These are phyloP conservation scores for Hemibagrus wyckioides DNA, from an alignment of 2,113 vertebrate species.

Conservation along the genomic window DNA sequence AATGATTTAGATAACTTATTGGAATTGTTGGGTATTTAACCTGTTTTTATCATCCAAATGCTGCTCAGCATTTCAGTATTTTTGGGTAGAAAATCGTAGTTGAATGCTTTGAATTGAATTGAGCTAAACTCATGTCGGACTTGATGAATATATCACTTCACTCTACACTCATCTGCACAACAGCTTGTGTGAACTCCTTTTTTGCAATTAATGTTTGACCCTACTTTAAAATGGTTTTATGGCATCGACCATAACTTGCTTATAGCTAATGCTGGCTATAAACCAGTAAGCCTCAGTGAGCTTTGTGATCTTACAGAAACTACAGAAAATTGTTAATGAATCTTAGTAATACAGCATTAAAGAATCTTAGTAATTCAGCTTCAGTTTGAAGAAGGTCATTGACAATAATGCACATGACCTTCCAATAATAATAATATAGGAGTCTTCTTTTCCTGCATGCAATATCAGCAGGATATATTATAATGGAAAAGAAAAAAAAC, in stretches of 20 bases:
- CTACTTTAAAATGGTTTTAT: not conserved
- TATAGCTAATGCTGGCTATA: not conserved
- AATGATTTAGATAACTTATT: not conserved
- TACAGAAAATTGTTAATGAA: not conserved
- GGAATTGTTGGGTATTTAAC: too few relatives aligned
- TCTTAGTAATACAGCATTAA: too few relatives aligned
- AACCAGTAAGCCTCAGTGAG: not conserved
- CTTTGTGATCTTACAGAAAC: not conserved
- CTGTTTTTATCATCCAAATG: too few relatives aligned
- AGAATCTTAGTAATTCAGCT: too few relatives aligned
- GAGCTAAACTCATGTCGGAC: not conserved
- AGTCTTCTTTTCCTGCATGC: not conserved
- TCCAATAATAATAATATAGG: not conserved
- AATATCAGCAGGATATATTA: not conserved
- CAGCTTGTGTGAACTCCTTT: not conserved
- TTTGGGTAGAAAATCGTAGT: too few relatives aligned
- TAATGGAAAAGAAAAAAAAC: not conserved
- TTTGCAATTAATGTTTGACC: not conserved
- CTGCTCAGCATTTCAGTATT: too few relatives aligned
- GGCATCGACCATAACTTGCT: not conserved
- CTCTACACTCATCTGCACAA: not conserved
- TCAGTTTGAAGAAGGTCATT: not conserved
- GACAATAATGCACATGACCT: not conserved
- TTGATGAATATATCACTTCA: too few relatives aligned
- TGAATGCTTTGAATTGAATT: not conserved